phyloP scores from a whole-genome alignment of 2,797 vertebrate genomes.

The Platyrinchus mystaceus region DNA sequence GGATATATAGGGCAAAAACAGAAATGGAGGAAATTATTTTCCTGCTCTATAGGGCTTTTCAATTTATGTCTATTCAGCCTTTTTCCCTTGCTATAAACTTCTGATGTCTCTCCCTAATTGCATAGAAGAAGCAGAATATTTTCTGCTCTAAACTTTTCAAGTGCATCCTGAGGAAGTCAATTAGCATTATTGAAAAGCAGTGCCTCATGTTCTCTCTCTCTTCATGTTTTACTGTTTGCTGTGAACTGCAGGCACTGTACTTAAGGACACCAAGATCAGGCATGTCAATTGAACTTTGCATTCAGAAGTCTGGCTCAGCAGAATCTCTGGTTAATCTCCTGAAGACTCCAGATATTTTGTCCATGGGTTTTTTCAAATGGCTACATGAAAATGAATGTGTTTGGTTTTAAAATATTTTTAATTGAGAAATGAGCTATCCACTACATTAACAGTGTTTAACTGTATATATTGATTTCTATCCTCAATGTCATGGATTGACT shows the following conservation, averaged over 20 bases:
- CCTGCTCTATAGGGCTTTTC: background rate
- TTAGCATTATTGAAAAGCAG: background rate
- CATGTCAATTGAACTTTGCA: background rate
- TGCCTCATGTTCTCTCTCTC: background rate
- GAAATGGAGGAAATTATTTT: background rate
- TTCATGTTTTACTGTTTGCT: background rate
- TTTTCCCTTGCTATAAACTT: background rate
- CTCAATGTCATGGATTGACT: background rate
- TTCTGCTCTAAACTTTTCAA: background rate
- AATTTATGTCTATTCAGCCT: background rate
- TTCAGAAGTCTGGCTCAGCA: background rate
- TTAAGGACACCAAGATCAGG: background rate
- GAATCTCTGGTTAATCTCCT: background rate
- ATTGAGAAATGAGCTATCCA: background rate
- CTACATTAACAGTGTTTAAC: background rate
- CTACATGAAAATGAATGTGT: background rate
- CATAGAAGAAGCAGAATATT: background rate
- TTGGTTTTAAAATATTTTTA: background rate
- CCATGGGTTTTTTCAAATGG: background rate
- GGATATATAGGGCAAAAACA: background rate
- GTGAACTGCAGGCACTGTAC: background rate
- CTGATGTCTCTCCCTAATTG: background rate
- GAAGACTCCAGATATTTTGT: background rate
- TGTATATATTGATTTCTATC: constrained; percentile 5
- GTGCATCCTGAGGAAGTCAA: background rate